Percentiles rank a stretch among this genome's conserved stretches.
These are phyloP conservation scores for Mergus octosetaceus DNA, from an alignment of 2,797 vertebrate genomes.

Conservation along the genomic window DNA sequence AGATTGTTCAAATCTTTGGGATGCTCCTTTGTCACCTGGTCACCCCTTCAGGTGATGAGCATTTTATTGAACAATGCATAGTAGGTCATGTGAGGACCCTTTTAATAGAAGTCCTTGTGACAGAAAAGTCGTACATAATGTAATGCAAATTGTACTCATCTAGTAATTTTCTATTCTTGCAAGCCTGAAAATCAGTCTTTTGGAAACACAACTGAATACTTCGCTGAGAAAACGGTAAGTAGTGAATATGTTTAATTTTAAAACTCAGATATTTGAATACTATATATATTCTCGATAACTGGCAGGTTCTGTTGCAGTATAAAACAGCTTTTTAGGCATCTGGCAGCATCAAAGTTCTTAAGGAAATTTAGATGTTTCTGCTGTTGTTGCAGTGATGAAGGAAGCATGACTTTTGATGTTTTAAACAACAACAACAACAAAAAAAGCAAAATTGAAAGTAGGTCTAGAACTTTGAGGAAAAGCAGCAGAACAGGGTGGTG, in stretches of 20 bases:
- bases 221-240: conserved; percentile 70
- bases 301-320: background rate
- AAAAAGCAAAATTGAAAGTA: background rate
- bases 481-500: background rate
- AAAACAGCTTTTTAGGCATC: background rate
- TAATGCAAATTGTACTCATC: background rate
- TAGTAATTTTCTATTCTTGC: conserved; percentile 23
- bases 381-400: background rate
- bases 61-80: background rate
- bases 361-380: background rate
- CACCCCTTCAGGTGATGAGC: background rate
- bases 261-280: background rate
- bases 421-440: too few species aligned
- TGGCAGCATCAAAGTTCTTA: background rate
- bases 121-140: background rate
- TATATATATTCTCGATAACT: background rate
- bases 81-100: background rate
- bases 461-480: background rate
- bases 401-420: background rate
- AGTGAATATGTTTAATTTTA: background rate
- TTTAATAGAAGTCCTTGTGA: background rate
- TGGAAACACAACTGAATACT: conserved; percentile 10
- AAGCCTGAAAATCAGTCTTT: conserved; percentile 30
- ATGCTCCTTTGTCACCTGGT: background rate
- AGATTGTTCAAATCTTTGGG: background rate